A percentile compares a stretch with the other conserved stretches of the same genome.
Evolutionary conservation across 2,797 vertebrate genomes (phyloP).

Genomic region (Pyrocephalus nanus): DNA sequence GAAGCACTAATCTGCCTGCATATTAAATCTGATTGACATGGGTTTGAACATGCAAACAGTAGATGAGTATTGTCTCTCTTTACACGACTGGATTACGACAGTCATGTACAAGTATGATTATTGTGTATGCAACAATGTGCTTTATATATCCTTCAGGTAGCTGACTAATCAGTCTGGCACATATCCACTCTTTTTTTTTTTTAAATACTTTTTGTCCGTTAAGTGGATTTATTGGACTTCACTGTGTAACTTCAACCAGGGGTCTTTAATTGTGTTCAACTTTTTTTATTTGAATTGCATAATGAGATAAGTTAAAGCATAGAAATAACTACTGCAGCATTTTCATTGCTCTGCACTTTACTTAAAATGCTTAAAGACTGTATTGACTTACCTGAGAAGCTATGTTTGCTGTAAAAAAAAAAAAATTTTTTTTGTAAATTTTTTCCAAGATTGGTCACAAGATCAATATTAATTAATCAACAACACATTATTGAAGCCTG

Average conservation of each 20-base stretch:
- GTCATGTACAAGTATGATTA: slow-evolving; percentile 28
- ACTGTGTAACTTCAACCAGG: background rate
- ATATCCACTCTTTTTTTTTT: background rate
- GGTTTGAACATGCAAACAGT: slow-evolving; percentile 17
- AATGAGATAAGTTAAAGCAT: background rate
- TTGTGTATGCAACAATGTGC: slow-evolving; percentile 26
- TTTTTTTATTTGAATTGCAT: background rate
- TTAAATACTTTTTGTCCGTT: background rate
- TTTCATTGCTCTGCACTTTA: background rate
- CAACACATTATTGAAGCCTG: background rate
- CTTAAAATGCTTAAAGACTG: background rate
- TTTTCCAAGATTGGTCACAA: background rate
- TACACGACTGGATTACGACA: slow-evolving; percentile 12
- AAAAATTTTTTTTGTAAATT: background rate
- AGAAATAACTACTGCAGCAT: background rate
- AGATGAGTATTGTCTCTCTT: background rate
- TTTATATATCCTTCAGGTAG: slow-evolving; percentile 30
- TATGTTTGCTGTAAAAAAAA: background rate
- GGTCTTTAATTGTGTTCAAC: background rate
- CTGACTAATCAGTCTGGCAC: slow-evolving; percentile 48
- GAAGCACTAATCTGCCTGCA: slow-evolving; percentile 38
- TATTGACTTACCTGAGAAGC: background rate
- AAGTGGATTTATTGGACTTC: slow-evolving; percentile 2
- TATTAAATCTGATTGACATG: slow-evolving; percentile 42
- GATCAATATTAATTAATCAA: background rate